phyloP scores from a whole-genome alignment of 2,888 invertebrate genomes.

The Melitaea athalia region DNA sequence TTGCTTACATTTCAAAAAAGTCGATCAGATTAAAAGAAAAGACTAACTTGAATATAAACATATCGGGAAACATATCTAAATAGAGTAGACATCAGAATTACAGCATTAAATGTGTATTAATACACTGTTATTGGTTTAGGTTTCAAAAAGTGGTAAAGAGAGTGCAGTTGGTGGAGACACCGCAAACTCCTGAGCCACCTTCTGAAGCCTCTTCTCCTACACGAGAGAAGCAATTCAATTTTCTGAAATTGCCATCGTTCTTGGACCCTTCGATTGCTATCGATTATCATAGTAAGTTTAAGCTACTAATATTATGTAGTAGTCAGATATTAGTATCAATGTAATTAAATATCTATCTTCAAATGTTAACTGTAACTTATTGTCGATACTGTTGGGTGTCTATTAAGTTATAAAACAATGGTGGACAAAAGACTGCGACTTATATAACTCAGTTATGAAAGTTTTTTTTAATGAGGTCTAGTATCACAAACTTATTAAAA shows the following conservation, averaged over 20 bases:
- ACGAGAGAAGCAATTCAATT: constrained; percentile 52
- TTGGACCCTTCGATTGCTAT: constrained; percentile 71
- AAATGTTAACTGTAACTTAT: not conserved
- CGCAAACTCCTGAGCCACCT: constrained; percentile 52
- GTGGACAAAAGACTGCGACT: not conserved
- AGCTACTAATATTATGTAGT: not conserved
- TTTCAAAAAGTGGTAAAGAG: constrained; percentile 41
- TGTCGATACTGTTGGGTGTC: not conserved
- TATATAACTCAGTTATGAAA: not conserved
- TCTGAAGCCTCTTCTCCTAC: constrained; percentile 65
- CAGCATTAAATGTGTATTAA: not conserved
- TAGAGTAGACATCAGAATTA: not conserved
- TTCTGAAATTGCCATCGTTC: constrained; percentile 50
- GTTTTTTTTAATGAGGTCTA: no score
- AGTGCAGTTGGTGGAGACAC: constrained; percentile 52
- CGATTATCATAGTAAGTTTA: constrained; percentile 82
- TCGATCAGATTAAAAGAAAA: no score
- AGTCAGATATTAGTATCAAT: not conserved
- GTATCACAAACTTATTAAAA: not conserved
- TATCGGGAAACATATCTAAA: no score
- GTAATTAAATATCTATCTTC: not conserved
- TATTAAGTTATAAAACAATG: not conserved
- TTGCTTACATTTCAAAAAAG: not conserved
- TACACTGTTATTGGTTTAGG: not conserved
- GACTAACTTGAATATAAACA: no score